Percentiles rank a stretch among this genome's conserved stretches.
Conservation (phyloP, 2,888 invertebrate genomes). For the Hirtodrosophila duncani region DNA sequence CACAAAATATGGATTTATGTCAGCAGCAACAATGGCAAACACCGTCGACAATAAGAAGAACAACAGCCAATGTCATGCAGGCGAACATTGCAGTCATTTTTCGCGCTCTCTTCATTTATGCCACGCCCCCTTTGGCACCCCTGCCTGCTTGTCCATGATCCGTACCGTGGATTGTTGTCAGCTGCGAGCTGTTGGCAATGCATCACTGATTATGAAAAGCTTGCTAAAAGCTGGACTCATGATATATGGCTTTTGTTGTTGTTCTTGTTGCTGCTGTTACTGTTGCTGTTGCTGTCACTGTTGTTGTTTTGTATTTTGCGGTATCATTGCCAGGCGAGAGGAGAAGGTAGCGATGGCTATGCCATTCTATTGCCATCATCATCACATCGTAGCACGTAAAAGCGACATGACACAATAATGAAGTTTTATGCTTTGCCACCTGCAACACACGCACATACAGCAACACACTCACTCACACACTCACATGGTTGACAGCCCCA, state of each 20-base stretch:
- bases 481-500: neutral
- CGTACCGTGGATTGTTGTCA: constrained; percentile 43
- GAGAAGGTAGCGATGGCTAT: constrained; percentile 18
- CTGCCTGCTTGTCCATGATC: constrained; percentile 25
- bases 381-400: constrained; percentile 49
- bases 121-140: neutral
- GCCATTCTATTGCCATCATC: constrained; percentile 56
- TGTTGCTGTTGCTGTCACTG: constrained; percentile 9
- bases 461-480: constrained; percentile 10
- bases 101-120: constrained; percentile 31
- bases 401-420: constrained; percentile 65
- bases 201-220: constrained; percentile 73
- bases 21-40: constrained; percentile 37
- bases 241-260: constrained; percentile 64
- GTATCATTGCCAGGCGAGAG: constrained; percentile 56
- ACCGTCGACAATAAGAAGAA: constrained; percentile 3
- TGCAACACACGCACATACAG: constrained; percentile 38
- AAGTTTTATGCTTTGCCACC: constrained; percentile 73
- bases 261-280: constrained; percentile 16
- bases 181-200: constrained; percentile 69
- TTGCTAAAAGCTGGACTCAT: constrained; percentile 72
- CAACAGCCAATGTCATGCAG: constrained; percentile 16
- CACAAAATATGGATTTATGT: constrained; percentile 73
- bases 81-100: constrained; percentile 55
- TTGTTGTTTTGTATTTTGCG: constrained; percentile 43